Percentiles rank a stretch among this genome's conserved stretches.
phyloP scores from a whole-genome alignment of 2,113 vertebrate genomes.

The Atlantisia rogersi region DNA sequence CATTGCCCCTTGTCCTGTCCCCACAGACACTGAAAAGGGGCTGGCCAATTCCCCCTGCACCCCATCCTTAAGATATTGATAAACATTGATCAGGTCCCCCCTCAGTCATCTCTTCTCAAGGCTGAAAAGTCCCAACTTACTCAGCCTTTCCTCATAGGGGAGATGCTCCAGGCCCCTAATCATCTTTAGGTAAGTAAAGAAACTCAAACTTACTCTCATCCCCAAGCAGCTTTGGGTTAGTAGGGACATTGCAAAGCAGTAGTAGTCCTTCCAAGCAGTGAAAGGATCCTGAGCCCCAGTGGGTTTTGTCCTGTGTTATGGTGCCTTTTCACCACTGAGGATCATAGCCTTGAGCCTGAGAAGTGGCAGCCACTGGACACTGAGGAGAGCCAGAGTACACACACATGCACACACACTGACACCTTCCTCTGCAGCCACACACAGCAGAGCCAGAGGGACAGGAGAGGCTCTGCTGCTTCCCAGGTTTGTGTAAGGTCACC shows the following conservation, averaged over 20 bases:
- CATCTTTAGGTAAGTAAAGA: neutral
- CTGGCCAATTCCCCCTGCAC: too few species aligned
- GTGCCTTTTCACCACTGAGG: neutral
- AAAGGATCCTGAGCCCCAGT: neutral
- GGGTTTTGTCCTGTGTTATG: neutral
- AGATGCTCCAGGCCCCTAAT: too few species aligned
- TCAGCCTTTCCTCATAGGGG: too few species aligned
- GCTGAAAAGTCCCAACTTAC: too few species aligned
- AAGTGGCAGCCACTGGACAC: neutral
- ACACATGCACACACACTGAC: rapidly evolving
- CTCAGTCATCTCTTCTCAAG: too few species aligned
- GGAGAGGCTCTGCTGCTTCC: neutral
- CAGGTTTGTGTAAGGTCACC: rapidly evolving
- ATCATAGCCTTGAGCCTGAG: neutral
- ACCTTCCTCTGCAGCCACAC: neutral
- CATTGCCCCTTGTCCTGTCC: too few species aligned
- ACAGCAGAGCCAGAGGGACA: neutral
- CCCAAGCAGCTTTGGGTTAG: neutral
- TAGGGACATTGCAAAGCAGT: neutral
- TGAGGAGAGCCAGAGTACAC: rapidly evolving
- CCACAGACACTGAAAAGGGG: too few species aligned
- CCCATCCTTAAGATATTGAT: too few species aligned
- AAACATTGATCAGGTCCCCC: too few species aligned
- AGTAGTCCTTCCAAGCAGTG: neutral
- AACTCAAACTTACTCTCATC: neutral